Base-by-base conservation (phyloP, 1,140 invertebrate species). In the Brachionus sp. region DNA sequence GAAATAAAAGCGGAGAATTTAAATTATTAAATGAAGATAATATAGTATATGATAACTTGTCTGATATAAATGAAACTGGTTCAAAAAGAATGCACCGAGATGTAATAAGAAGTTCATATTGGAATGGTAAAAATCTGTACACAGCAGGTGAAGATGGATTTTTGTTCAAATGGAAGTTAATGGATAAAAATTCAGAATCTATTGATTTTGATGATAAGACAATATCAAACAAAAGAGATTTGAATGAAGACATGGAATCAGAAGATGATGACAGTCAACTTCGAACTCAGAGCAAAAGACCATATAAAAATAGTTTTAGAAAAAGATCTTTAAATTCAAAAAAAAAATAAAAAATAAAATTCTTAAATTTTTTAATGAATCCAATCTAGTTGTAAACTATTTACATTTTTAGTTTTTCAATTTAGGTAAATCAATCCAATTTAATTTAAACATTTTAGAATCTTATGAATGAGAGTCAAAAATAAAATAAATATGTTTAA, bases 81-180 rank as follows among this genome's bases (percentile, higher is more conserved):
- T 62, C 25, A 6, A 75, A 46, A 46, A 29, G 42, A 46, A 75
- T 25, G 39, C 77, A 80, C 16, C 19, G 62, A 7, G 77, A 80
- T 35, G 16, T 80, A 0, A 66, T 80, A 6, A 23, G 50, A 23
- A 39, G 50, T n/a, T 80, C 77, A 35, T 57, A 57, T 57, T 80
- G 50, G 50, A 66, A 57, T 44, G 50, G 39, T 1, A 7, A 80
- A 12, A 16, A 62, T 57, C 25, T 80, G 16, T 80, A 42, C 25
- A 80, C 77, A 57, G 77, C 50, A 12, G 77, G 50, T 29, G 77
- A 80, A 80, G 77, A 80, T 25, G 77, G 77, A 10, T 66, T 62
- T 25, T 39, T 80, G 33, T 80, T 80, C n/a, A 80, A 80, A 80
- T 80, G 77, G 77, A 80, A 39, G 35, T 42, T 80, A 12, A 25